Conservation (phyloP, 2,113 vertebrate species). For the Cochlearius cochlearius region DNA sequence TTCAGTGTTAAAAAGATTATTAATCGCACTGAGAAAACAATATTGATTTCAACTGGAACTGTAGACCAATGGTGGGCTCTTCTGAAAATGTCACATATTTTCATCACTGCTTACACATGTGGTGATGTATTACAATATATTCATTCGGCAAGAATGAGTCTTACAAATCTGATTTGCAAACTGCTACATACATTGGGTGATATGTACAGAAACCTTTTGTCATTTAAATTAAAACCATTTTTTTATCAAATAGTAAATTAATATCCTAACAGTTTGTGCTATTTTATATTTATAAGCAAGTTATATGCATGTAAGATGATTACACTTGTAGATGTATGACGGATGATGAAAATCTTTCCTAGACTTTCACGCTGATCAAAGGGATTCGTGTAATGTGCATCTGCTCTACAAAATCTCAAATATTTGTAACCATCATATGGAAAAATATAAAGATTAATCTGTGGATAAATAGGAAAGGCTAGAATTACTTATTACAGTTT, state of each 20-base stretch:
- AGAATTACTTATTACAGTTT: constrained; percentile 5
- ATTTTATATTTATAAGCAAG: background rate
- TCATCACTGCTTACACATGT: background rate
- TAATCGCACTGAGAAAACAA: background rate
- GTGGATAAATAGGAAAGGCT: background rate
- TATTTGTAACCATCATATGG: constrained; percentile 3
- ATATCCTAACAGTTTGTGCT: background rate
- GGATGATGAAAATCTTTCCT: background rate
- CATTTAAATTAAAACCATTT: background rate
- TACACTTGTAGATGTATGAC: background rate
- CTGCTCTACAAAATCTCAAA: background rate
- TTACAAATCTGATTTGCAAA: background rate
- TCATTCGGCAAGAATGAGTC: background rate
- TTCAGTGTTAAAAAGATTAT: background rate
- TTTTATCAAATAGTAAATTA: background rate
- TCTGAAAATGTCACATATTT: background rate
- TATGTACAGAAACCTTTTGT: background rate
- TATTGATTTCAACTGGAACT: background rate
- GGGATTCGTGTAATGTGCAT: background rate
- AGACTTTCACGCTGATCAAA: background rate
- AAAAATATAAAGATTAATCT: constrained; percentile 22
- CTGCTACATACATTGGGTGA: background rate
- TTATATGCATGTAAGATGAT: background rate
- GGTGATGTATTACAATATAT: background rate
- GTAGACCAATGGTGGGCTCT: background rate